Evolutionary conservation across 2,113 vertebrate species (phyloP).

Genomic region (Oncorhynchus tshawytscha): DNA sequence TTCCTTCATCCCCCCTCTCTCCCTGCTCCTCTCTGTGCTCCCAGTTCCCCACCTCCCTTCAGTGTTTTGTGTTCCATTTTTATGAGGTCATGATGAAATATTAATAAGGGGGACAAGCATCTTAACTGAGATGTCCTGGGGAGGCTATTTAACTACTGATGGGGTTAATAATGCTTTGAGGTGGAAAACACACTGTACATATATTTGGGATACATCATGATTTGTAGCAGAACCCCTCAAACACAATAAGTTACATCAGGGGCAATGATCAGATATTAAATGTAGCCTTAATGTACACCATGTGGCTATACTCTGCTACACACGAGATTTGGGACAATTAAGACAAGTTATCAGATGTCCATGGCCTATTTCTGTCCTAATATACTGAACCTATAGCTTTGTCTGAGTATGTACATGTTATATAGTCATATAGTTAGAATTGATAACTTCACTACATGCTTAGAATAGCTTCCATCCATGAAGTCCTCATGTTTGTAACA

Average conservation of each 20-base stretch:
- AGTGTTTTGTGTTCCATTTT: background rate
- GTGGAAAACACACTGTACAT: slow-evolving; percentile 7
- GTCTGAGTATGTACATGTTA: too few relatives aligned
- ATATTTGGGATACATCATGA: background rate
- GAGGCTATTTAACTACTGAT: slow-evolving; percentile 18
- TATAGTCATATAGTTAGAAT: too few relatives aligned
- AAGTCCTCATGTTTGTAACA: too few relatives aligned
- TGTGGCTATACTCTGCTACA: too few relatives aligned
- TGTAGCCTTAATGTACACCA: too few relatives aligned
- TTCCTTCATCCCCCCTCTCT: background rate
- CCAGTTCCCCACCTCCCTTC: background rate
- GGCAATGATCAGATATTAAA: too few relatives aligned
- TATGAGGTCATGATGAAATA: slow-evolving; percentile 8
- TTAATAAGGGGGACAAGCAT: slow-evolving; percentile 18
- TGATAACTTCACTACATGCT: too few relatives aligned
- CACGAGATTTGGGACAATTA: too few relatives aligned
- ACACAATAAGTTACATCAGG: background rate
- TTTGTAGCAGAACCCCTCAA: background rate
- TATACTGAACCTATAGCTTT: too few relatives aligned
- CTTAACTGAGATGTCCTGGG: slow-evolving; percentile 7
- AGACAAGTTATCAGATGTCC: too few relatives aligned
- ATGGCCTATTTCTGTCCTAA: too few relatives aligned
- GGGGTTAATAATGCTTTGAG: slow-evolving; percentile 15
- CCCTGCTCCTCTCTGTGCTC: background rate
- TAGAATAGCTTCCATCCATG: too few relatives aligned